Evolutionary conservation across 1,140 invertebrate species (phyloP), one percentile per base, ranked within the genome.

Genomic region (Polypedilum vanderplanki): DNA sequence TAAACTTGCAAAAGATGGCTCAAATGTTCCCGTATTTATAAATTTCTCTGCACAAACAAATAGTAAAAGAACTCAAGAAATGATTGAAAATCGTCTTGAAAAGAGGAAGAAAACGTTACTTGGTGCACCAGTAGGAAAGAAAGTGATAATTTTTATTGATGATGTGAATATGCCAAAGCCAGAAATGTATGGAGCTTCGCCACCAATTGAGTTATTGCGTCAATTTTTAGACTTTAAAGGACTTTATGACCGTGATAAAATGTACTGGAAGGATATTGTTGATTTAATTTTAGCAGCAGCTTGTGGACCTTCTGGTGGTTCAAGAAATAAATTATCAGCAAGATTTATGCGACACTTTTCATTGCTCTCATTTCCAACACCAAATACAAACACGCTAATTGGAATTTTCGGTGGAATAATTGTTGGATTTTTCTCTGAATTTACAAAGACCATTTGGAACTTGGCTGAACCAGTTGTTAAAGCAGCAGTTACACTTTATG

Each of bases 1-100:
- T 40, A 86, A 85, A 15, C 85, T 95, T 73, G 81, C 86, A 20
- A 81, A 87, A 1, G 84, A 86, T 10, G 87, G 86, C 7, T 80
- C 82, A 10, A 92, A 90, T 80, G 86, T 94, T 15, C 89, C 93
- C 0, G 86, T 92, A 4, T 90, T 90, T 75, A 85, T 96, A 5
- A 95, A 94, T 79, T 95, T 96, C 83, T 95, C 93, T 0, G 93
- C 93, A 0, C 93, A 95, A 84, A 96, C 93, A 0, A 93, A 88
- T 79, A 95, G 93, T 77, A 83, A 87, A 67, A 86, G 91, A 78
- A 90, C 92, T 67, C 91, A 93, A 86, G 88, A 93, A 81, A 93
- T 91, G 80, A 87, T 92, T 75, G 94, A 90, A 84, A 85, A 87
- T 73, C 93, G 89, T 77, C 82, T 97, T 73, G 94, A 96, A 78